Conservation (phyloP, 2,888 invertebrate species). For the Drosophila nr. fundita region DNA sequence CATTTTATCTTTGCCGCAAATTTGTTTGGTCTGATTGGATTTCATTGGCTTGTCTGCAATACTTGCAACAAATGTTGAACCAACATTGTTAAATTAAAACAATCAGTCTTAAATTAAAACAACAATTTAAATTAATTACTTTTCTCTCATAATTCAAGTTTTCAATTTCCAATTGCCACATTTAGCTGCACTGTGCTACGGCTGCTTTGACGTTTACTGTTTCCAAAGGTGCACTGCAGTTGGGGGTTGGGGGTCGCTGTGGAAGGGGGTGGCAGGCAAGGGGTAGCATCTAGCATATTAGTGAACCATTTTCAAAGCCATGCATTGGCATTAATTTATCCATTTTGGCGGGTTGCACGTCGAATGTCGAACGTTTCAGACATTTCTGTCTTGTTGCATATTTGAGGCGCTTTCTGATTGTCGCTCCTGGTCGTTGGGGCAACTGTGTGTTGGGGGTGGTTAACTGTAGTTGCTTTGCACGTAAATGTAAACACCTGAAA, state of each 20-base stretch:
- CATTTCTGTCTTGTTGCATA: conserved; percentile 59
- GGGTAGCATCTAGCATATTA: conserved; percentile 40
- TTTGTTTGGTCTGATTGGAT: neutral
- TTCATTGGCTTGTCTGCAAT: neutral
- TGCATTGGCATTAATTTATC: conserved; percentile 49
- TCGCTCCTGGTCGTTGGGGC: neutral
- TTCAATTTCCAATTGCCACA: neutral
- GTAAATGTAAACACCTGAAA: conserved; percentile 51
- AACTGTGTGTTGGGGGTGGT: neutral
- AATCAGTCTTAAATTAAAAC: neutral
- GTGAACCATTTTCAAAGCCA: conserved; percentile 23
- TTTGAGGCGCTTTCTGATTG: conserved; percentile 50
- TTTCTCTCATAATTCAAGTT: neutral
- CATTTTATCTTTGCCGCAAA: neutral
- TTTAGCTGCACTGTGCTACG: conserved; percentile 10
- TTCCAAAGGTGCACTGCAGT: neutral
- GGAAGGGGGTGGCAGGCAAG: neutral
- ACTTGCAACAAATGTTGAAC: neutral
- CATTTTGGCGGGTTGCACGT: conserved; percentile 29
- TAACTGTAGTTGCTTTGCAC: conserved; percentile 11
- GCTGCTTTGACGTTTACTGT: conserved; percentile 7
- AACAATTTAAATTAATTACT: neutral
- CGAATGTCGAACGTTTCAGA: conserved; percentile 21
- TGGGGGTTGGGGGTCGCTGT: neutral
- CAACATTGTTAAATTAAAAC: neutral